phyloP scores from a whole-genome alignment of 1,140 invertebrate genomes.

The Heliconius hermathena region DNA sequence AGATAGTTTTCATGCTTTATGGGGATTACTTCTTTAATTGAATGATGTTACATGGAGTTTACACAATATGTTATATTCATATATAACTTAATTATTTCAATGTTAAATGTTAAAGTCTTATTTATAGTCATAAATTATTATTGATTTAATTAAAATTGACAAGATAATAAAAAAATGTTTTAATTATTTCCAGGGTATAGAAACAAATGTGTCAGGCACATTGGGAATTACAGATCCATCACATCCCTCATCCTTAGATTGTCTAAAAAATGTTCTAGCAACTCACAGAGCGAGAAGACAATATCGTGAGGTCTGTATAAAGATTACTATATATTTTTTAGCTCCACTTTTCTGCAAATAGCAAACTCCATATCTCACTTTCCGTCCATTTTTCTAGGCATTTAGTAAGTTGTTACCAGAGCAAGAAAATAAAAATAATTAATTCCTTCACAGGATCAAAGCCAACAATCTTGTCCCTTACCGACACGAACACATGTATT shows the following conservation, averaged over 20 bases:
- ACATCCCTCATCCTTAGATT: slow-evolving; percentile 62
- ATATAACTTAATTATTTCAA: too few relatives aligned
- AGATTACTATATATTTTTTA: neutral
- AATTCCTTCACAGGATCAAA: too few relatives aligned
- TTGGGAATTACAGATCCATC: slow-evolving; percentile 60
- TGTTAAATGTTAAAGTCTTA: neutral
- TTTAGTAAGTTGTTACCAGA: too few relatives aligned
- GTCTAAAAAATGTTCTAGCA: slow-evolving; percentile 68
- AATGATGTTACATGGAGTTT: too few relatives aligned
- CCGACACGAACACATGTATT: too few relatives aligned
- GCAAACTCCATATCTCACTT: neutral
- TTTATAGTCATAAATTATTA: neutral
- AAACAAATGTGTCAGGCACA: slow-evolving; percentile 67
- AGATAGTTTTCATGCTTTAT: too few relatives aligned
- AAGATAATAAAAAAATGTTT: neutral
- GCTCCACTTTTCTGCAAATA: too few relatives aligned
- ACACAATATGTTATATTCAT: too few relatives aligned
- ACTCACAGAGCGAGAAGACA: slow-evolving; percentile 66
- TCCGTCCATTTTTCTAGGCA: neutral
- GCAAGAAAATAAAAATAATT: too few relatives aligned
- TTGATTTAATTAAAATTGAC: neutral
- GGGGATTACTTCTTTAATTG: too few relatives aligned
- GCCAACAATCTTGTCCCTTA: too few relatives aligned
- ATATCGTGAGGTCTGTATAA: slow-evolving; percentile 64
- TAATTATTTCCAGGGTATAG: slow-evolving; percentile 51